Evolutionary conservation across 2,113 vertebrate genomes (phyloP), one percentile per base, ranked within the genome.

Genomic region (Xenus cinereus): DNA sequence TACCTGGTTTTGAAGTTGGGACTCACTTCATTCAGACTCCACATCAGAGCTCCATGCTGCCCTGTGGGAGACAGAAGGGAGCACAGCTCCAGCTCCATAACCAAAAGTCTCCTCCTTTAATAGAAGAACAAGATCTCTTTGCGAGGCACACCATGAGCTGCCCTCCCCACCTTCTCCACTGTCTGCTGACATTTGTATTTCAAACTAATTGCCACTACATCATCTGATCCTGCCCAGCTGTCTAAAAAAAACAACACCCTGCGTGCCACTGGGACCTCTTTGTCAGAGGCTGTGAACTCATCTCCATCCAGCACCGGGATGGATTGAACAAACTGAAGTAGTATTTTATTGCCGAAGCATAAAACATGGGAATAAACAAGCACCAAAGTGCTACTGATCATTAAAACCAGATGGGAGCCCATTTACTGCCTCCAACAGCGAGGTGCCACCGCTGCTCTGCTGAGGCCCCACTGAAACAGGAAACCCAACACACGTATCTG

Each of bases 351-450:
- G 95, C 93, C 78, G 64, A 94, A 88, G 95, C 88, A 88, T 81
- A 90, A 96, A 97, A 80, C 93, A 78, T 9, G 56, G 87, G 90
- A 94, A 94, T 94, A 95, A 96, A 93, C 95, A 94, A 95, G 95
- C 96, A 93, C 92, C 18, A 5, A 96, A 96, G 90, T 93, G 93
- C 96, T 96, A 94, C 93, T 84, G 93, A 81, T 96, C 92, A 84
- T 96, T 96, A 96, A 93, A 84, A 84, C 46, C 96, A 96, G 97
- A 96, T 96, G 95, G 89, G 64, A 96, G 93, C 93, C 88, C 92
- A 77, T 96, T 96, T 95, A 96, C 82, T 84, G 92, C 90, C 90
- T 95, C 95, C 86, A 94, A 21, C 93, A 92, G 93, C 0, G 66
- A 96, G 79, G 79, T 91, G 92, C 92, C 71, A 50, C 3, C 7